Base-by-base conservation (phyloP, 2,113 vertebrate species). In the Pungitius pungitius region DNA sequence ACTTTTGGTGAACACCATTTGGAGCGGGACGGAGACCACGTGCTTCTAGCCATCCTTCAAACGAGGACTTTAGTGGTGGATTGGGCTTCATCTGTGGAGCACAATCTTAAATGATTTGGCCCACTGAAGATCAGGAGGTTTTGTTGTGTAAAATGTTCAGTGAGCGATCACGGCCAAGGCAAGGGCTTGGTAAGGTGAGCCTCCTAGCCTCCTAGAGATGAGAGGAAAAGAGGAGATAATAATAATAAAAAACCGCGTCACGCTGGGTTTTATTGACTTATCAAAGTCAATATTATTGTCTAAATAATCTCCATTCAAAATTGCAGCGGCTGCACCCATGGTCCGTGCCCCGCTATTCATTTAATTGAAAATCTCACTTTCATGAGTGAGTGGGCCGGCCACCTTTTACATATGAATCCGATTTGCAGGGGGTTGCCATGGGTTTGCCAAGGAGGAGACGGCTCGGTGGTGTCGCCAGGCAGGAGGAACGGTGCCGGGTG, bases 391-490 rank as follows among this genome's bases (percentile, higher is more conserved):
- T 61, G 22, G 64, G 61, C 57, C 20, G 26, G 70, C 67, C 78
- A 35, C 6, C 33, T 35, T 30, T 91, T 89, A 89, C 86, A 86
- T 83, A 84, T 72, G 82, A 90, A 90, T 89, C 69, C 83, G 81
- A 91, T 87, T 86, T 86, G 66, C 73, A 49, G 54, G 47, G 54
- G 75, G 76, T 86, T 89, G 72, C 83, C 77, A 77, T 55, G 43
- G 73, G 82, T 85, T 81, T 81, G 73, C 82, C 78, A 82, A 87
- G 86, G 87, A 69, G 64, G 79, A 85, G 80, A 73, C 74, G 59
- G 72, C 27, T 85, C 71, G 78, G 73, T 72, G 84, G 74, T 75
- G 82, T 83, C 87, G 83, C 75, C 69, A 82, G 77, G 78, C 82
- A 77, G 73, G 73, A n/a, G 55, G 68, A 62, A 54, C 80, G 77